Evolutionary conservation across 2,888 invertebrate species (phyloP).

Genomic region (Coleophora deauratella): DNA sequence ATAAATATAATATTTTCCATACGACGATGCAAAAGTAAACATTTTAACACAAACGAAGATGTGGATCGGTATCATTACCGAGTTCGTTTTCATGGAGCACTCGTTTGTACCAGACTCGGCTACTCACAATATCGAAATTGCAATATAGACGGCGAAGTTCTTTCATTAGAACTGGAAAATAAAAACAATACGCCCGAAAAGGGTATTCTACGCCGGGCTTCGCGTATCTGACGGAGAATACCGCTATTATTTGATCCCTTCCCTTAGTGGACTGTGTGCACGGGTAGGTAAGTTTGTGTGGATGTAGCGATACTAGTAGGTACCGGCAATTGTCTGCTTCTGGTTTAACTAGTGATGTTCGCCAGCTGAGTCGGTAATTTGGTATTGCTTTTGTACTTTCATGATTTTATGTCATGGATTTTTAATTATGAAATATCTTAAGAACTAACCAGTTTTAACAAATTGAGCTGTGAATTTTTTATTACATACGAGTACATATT

Average conservation of each 20-base stretch:
- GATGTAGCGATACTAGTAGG: conserved; percentile 22
- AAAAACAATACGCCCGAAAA: conserved; percentile 73
- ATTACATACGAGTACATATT: no score
- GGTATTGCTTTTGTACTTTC: no score
- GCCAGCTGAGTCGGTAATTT: no score
- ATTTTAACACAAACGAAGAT: no score
- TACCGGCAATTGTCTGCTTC: conserved; percentile 52
- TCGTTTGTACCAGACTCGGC: conserved; percentile 35
- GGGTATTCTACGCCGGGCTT: conserved; percentile 47
- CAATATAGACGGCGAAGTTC: conserved; percentile 62
- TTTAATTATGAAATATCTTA: no score
- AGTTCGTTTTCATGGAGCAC: conserved; percentile 32
- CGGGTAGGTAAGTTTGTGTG: conserved; percentile 49
- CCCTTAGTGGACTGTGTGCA: conserved; percentile 52
- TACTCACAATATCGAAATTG: conserved; percentile 55
- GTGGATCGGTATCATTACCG: no score
- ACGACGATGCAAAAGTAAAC: no score
- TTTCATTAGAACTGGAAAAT: conserved; percentile 70
- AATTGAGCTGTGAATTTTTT: no score
- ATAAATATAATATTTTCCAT: no score
- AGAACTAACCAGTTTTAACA: no score
- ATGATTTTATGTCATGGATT: no score
- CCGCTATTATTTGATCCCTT: conserved; percentile 67
- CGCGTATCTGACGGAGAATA: conserved; percentile 65
- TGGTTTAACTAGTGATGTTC: conserved; percentile 22